Evolutionary conservation across 2,113 vertebrate species (phyloP).

Genomic region (Pygoscelis adeliae): DNA sequence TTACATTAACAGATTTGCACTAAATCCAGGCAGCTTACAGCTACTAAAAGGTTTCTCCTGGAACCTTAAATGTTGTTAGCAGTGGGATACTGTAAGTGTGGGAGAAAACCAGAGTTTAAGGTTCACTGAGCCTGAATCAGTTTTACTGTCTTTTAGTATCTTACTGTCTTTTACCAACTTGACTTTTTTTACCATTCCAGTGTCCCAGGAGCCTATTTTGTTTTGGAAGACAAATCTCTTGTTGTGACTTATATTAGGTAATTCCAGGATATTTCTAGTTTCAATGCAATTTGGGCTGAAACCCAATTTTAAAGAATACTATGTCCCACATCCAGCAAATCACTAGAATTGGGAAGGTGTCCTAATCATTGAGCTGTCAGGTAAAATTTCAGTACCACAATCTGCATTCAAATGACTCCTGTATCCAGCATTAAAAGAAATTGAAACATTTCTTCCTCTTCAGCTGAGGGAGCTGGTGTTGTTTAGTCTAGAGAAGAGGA

Average conservation of each 20-base stretch:
- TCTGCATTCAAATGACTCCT: not conserved
- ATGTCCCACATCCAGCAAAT: not conserved
- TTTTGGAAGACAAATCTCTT: not conserved
- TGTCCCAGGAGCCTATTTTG: not conserved
- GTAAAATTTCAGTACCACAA: not conserved
- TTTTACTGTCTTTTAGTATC: not conserved
- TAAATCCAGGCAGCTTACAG: not conserved
- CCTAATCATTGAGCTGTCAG: not conserved
- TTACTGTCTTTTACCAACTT: not conserved
- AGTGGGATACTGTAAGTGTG: not conserved
- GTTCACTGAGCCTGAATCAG: not conserved
- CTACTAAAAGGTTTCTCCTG: not conserved
- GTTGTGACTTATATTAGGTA: not conserved
- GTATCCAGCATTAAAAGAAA: not conserved
- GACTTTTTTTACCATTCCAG: not conserved
- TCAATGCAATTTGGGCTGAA: not conserved
- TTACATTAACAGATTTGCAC: not conserved
- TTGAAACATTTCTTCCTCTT: not conserved
- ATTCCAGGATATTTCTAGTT: not conserved
- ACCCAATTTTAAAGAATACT: not conserved
- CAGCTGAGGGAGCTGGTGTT: not conserved
- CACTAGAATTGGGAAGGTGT: not conserved
- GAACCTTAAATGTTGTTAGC: not conserved
- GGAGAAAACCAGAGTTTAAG: not conserved
- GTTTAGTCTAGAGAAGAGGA: not conserved